Conservation (phyloP, 2,113 vertebrate species). For the Labeo catla region DNA sequence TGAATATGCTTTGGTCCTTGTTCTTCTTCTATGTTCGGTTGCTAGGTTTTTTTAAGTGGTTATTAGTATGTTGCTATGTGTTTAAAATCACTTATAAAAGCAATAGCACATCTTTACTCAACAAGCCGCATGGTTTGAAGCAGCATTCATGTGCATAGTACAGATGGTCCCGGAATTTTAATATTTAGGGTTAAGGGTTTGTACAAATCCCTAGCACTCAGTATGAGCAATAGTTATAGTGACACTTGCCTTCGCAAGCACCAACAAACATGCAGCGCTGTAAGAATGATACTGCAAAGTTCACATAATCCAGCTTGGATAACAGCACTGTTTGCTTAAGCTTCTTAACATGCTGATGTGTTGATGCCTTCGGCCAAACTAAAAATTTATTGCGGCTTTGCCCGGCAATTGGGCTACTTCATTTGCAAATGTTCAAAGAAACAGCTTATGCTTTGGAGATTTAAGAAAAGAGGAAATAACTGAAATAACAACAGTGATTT, state of each 20-base stretch:
- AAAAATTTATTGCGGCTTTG: background rate
- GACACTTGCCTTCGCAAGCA: background rate
- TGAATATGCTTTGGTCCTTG: background rate
- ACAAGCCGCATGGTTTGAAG: background rate
- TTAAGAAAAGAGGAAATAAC: slow-evolving; percentile 43
- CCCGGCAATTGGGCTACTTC: background rate
- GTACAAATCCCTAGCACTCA: background rate
- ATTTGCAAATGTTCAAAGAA: slow-evolving; percentile 51
- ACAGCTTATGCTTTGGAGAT: slow-evolving; percentile 41
- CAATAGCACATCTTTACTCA: background rate
- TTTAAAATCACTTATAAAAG: background rate
- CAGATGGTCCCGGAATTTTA: slow-evolving; percentile 6
- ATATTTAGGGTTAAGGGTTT: background rate
- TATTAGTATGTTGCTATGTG: background rate
- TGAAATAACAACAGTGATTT: background rate
- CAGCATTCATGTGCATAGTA: background rate
- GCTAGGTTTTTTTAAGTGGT: background rate
- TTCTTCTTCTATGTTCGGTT: background rate
- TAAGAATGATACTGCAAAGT: slow-evolving; percentile 15
- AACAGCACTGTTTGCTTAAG: slow-evolving; percentile 59
- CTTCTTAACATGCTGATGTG: slow-evolving; percentile 66
- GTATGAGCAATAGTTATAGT: background rate
- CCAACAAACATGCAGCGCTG: slow-evolving; percentile 1
- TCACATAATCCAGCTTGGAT: slow-evolving; percentile 30
- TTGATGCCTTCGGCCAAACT: slow-evolving; percentile 22